Conservation (phyloP, 2,797 vertebrate species). For the Chrysocyon brachyurus region DNA sequence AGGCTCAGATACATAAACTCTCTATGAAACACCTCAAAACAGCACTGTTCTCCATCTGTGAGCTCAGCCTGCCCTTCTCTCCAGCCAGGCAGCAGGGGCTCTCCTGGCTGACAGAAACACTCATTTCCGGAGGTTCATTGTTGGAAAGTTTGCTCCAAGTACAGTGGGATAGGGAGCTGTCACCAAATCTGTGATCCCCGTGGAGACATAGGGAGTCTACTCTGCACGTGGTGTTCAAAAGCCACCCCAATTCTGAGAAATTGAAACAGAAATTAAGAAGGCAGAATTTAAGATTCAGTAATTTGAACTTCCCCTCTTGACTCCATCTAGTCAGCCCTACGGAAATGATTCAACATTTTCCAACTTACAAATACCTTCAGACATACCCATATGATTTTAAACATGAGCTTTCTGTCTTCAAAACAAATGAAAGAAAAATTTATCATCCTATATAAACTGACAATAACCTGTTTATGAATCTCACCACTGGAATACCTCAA, state of each 20-base stretch:
- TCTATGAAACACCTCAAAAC: not conserved
- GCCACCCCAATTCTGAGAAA: not conserved
- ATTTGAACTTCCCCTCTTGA: not conserved
- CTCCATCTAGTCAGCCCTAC: not conserved
- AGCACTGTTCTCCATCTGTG: not conserved
- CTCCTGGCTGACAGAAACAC: fast-evolving
- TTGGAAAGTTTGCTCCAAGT: not conserved
- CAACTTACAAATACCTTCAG: not conserved
- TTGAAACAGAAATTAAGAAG: not conserved
- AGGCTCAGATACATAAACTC: not conserved
- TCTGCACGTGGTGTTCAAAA: not conserved
- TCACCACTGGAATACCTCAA: not conserved
- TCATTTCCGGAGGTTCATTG: fast-evolving
- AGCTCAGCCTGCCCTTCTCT: not conserved
- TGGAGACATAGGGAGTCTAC: not conserved
- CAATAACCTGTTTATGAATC: not conserved
- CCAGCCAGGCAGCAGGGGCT: not conserved
- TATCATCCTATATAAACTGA: not conserved
- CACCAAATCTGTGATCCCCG: not conserved
- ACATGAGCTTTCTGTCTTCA: not conserved
- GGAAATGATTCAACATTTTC: not conserved
- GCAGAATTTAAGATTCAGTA: not conserved
- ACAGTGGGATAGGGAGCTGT: not conserved
- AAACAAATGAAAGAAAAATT: not conserved
- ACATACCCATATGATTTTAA: not conserved